These are phyloP conservation scores for Bursaphelenchus okinawaensis DNA, from an alignment of 2,888 invertebrate genomes.

Conservation along the genomic window DNA sequence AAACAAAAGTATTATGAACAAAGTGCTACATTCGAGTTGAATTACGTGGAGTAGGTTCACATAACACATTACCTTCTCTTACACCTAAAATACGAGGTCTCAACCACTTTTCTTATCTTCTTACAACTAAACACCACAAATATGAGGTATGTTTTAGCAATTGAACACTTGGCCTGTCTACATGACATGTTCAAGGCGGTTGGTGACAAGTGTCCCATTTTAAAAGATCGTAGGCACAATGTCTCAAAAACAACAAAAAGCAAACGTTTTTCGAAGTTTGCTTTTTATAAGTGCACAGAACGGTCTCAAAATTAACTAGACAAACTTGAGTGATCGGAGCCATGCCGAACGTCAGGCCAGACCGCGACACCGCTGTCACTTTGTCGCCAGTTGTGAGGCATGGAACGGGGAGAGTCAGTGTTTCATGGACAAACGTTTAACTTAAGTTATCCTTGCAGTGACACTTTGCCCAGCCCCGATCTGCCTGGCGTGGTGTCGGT, in stretches of 20 bases:
- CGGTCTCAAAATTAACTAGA: neutral
- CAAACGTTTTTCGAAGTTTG: neutral
- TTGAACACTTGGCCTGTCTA: too few species aligned
- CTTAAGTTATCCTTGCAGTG: neutral
- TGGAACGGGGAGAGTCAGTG: too few species aligned
- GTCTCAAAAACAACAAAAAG: neutral
- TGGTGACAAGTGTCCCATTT: neutral
- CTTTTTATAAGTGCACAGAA: neutral
- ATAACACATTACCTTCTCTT: too few species aligned
- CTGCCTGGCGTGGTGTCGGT: slow-evolving; percentile 28
- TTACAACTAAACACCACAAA: too few species aligned
- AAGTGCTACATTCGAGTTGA: too few species aligned
- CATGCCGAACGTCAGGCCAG: neutral
- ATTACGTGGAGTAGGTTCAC: too few species aligned
- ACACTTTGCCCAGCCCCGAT: slow-evolving; percentile 3
- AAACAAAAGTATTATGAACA: too few species aligned
- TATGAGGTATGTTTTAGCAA: too few species aligned
- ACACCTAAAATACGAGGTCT: too few species aligned
- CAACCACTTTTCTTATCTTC: too few species aligned
- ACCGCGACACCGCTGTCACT: neutral
- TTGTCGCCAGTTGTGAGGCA: neutral
- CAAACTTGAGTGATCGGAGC: neutral
- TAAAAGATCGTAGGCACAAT: neutral
- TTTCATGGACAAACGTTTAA: too few species aligned
- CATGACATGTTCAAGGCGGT: too few species aligned